These are phyloP conservation scores for Malachius bipustulatus DNA, from an alignment of 2,888 invertebrate genomes.

Conservation along the genomic window DNA sequence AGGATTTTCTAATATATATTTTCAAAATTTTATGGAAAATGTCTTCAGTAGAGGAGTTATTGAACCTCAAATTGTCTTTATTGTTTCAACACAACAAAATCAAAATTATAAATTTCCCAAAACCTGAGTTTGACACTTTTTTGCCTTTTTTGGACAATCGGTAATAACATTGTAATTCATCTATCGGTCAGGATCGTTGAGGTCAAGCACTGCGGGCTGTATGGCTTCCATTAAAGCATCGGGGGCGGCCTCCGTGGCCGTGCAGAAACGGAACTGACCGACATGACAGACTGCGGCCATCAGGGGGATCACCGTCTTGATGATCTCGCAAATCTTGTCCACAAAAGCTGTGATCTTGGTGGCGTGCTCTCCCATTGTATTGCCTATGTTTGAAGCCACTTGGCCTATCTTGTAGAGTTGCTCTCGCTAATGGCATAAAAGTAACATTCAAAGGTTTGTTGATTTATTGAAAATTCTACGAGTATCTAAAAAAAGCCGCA, in stretches of 20 bases:
- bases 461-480: too few species aligned
- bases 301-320: conserved; percentile 34
- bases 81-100: too few species aligned
- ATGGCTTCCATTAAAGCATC: conserved; percentile 24
- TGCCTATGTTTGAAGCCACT: conserved; percentile 30
- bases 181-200: conserved; percentile 19
- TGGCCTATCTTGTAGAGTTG: conserved; percentile 30
- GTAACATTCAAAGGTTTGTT: too few species aligned
- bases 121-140: too few species aligned
- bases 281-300: conserved; percentile 34
- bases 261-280: conserved; percentile 34
- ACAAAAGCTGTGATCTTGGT: conserved; percentile 29
- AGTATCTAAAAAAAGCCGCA: too few species aligned
- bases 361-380: conserved; percentile 30
- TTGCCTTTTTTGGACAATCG: too few species aligned
- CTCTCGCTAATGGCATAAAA: conserved; percentile 27
- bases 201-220: conserved; percentile 22
- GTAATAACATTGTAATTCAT: too few species aligned
- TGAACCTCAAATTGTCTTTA: too few species aligned
- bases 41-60: too few species aligned
- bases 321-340: conserved; percentile 33
- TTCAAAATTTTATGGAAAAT: too few species aligned
- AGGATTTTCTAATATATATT: too few species aligned
- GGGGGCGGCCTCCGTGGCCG: conserved; percentile 29
- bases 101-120: too few species aligned